A percentile compares a stretch with the other conserved stretches of the same genome.
phyloP scores from a whole-genome alignment of 2,797 vertebrate genomes.

The Phoxinus dragarum region DNA sequence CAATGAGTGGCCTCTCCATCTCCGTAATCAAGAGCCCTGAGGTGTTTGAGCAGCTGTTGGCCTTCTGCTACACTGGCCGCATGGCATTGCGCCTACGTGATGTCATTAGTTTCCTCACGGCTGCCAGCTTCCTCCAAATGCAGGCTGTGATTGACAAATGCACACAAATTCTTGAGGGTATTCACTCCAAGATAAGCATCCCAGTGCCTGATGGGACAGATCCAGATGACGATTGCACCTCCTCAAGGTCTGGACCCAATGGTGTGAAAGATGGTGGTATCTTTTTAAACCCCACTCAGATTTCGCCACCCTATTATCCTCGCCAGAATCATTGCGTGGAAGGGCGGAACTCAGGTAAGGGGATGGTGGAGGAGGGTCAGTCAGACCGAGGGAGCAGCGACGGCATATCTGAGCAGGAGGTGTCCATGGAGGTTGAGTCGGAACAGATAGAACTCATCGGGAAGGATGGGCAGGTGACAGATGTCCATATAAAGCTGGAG shows the following conservation, averaged over 20 bases:
- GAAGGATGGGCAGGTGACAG: slow-evolving; percentile 90
- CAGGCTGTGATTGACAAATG: slow-evolving; percentile 98
- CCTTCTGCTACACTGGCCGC: slow-evolving; percentile 98
- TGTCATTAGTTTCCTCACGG: slow-evolving; percentile 96
- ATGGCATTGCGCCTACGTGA: slow-evolving; percentile 98
- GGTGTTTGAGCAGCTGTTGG: slow-evolving; percentile 96
- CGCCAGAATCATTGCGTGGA: slow-evolving; percentile 76
- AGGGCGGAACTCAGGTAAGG: slow-evolving; percentile 68
- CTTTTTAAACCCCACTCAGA: slow-evolving; percentile 94
- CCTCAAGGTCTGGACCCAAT: slow-evolving; percentile 63
- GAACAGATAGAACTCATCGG: slow-evolving; percentile 91
- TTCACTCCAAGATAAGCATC: slow-evolving; percentile 95
- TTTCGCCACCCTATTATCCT: slow-evolving; percentile 93
- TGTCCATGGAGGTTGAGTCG: slow-evolving; percentile 89
- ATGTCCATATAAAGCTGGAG: slow-evolving; percentile 94
- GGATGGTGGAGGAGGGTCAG: slow-evolving; percentile 89
- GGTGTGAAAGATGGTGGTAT: slow-evolving; percentile 88
- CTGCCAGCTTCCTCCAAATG: slow-evolving; percentile 99
- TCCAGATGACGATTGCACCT: slow-evolving; percentile 43
- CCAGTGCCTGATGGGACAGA: slow-evolving; percentile 63
- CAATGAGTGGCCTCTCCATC: slow-evolving; percentile 99
- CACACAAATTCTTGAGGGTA: slow-evolving; percentile 96
- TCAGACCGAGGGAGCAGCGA: slow-evolving; percentile 96
- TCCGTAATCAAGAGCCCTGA: slow-evolving; percentile 98
- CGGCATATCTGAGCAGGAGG: slow-evolving; percentile 92